Evolutionary conservation across 2,888 invertebrate genomes (phyloP), one percentile per base, ranked within the genome.

Genomic region (Metacarcinus magister): DNA sequence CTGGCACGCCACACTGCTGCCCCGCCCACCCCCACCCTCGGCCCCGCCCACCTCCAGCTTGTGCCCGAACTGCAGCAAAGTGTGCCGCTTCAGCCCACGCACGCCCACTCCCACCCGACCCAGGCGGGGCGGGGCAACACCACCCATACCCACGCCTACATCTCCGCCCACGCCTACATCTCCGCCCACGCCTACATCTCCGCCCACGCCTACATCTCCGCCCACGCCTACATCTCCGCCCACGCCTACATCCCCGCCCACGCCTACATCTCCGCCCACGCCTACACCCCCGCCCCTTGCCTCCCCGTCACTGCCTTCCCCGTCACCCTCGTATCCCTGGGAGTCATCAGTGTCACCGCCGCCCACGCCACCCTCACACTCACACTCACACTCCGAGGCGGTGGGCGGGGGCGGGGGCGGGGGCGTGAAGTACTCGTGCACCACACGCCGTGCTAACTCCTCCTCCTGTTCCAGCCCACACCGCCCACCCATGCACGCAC

Each of bases 341-440:
- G 96, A 96, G 87, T 96, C 96, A 67, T 96, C 96, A 7, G 96
- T 95, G 67, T 43, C 44, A 0, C 32, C 43, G 60, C 46, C 94
- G 13, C 32, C 44, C 19, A n/a, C 54, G 28, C 48, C 90, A 0
- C n/a, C 67, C 39, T 95, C 87, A 19, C 67, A 60, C 7, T 54
- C 60, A 5, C n/a, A 19, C 0, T 32, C 32, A 10, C 43, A 39
- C 8, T 28, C 48, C 13, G 92, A 94, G 7, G 95, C 32, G 3
- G 67, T 19, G 1, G 89, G 43, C 8, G 75, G 7, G 92, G 93
- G 54, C 96, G 92, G 0, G 96, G 92, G 23, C 28, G 96, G 95
- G 4, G 94, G 92, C 46, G 93, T 48, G 90, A 97, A 97, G 93
- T 97, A 97, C 94, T 97, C 97, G 10, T 96, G 96, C 92, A 97